These are phyloP conservation scores for Channa argus DNA, from an alignment of 2,113 vertebrate genomes.

Conservation along the genomic window DNA sequence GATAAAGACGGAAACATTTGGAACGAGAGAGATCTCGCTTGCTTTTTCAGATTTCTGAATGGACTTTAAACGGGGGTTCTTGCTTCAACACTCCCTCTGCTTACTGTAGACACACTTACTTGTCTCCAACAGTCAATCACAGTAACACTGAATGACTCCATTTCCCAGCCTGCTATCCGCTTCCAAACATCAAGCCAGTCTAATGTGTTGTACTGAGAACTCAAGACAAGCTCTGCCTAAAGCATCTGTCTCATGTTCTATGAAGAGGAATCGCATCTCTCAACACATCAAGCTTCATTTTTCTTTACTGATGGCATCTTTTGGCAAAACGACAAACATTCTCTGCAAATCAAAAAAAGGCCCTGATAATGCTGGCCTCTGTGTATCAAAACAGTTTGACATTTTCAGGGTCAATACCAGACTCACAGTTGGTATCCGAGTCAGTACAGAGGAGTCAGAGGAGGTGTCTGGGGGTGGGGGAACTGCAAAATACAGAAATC, in stretches of 20 bases:
- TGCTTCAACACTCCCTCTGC: constrained; percentile 8
- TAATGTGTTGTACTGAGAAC: constrained; percentile 25
- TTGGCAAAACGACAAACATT: constrained; percentile 25
- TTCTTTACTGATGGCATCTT: constrained; percentile 16
- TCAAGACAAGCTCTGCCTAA: constrained; percentile 39
- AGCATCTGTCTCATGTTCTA: constrained; percentile 48
- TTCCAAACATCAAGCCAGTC: constrained; percentile 30
- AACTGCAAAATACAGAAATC: constrained; percentile 19
- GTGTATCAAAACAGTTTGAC: constrained; percentile 30
- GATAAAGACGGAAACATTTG: constrained; percentile 10
- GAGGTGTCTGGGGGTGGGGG: not conserved
- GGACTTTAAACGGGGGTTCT: constrained; percentile 3
- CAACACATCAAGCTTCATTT: constrained; percentile 31
- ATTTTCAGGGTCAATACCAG: constrained; percentile 44
- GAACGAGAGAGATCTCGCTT: not conserved
- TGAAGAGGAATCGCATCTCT: constrained; percentile 4
- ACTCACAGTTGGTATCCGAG: constrained; percentile 16
- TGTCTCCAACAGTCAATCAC: constrained; percentile 45
- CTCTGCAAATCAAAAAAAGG: constrained; percentile 21
- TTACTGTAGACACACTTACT: constrained; percentile 29
- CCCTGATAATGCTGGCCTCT: constrained; percentile 12
- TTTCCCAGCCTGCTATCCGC: constrained; percentile 32
- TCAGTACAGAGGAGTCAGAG: constrained; percentile 22
- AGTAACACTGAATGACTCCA: constrained; percentile 29
- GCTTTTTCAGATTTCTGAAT: constrained; percentile 13